Base-by-base conservation (phyloP, 2,113 vertebrate genomes). In the Semnornis frantzii region DNA sequence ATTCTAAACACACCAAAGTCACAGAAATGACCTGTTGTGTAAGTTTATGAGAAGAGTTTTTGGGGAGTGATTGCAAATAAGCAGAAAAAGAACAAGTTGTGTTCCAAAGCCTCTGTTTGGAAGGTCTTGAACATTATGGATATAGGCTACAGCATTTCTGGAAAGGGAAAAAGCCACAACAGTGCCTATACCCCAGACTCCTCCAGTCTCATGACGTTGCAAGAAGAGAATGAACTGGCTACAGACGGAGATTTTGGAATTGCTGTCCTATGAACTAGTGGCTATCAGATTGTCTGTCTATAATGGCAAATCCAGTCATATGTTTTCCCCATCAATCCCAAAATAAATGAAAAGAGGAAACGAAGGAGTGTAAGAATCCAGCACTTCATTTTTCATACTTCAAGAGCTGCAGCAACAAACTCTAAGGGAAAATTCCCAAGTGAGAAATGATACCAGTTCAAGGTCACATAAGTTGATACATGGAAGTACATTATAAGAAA, bases 271-370 rank as follows among this genome's bases (percentile, higher is more conserved):
- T 75, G 74, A 63, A 33, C 30, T 55, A 74, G 68, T 71, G 70
- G 85, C 90, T 90, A 87, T 85, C 63, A 63, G 54, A 82, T 77
- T 87, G 57, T 64, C 76, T 94, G 86, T 73, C 81, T 92, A 52
- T 85, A 93, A 84, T 81, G 74, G 48, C 73, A 87, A 93, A 96
- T 74, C 65, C 71, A 97, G 93, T 94, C 78, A 30, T 60, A 69
- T 90, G 86, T 92, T 92, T 95, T 96, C 95, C 66, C 71, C 73
- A 93, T 93, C 73, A 96, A 80, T 89, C 64, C 33, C 70, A 55
- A 90, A 97, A 96, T 91, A 97, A 97, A 97, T 97, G 86, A 94
- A 96, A 87, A 75, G 70, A 96, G 79, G 82, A 96, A 97, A 96
- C 30, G 11, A 87, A 90, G 62, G 88, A 96, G 85, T 93, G 60